phyloP scores from a whole-genome alignment of 1,140 invertebrate genomes.

The Megathymus violae region DNA sequence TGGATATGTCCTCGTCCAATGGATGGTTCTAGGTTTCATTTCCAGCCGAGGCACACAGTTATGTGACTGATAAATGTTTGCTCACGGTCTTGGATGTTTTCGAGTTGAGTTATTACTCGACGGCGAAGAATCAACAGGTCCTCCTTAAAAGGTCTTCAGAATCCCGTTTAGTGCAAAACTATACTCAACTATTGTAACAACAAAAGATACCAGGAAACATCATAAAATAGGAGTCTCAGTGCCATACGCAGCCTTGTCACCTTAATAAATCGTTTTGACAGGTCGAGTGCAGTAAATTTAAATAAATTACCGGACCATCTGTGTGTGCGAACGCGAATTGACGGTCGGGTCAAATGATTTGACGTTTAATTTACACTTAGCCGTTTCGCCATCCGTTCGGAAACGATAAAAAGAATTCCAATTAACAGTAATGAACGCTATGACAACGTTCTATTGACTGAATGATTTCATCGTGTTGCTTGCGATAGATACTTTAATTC shows the following conservation, averaged over 20 bases:
- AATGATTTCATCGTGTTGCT: not conserved
- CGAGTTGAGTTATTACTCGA: no score
- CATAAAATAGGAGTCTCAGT: no score
- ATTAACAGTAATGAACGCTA: not conserved
- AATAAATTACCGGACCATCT: conserved; percentile 34
- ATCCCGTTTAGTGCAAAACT: no score
- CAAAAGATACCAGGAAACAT: not conserved
- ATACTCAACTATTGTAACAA: no score
- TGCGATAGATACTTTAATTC: not conserved
- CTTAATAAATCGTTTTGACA: conserved; percentile 13
- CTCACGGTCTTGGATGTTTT: no score
- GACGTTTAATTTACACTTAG: conserved; percentile 55
- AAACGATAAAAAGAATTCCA: not conserved
- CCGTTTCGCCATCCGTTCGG: no score
- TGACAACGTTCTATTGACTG: not conserved
- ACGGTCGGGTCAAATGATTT: conserved; percentile 42
- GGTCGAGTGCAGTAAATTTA: conserved; percentile 1
- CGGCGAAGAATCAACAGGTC: no score
- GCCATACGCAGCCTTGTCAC: not conserved
- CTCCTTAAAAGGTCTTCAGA: no score
- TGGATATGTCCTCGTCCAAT: no score
- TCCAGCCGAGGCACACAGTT: no score
- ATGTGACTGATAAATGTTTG: no score
- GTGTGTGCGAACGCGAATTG: conserved; percentile 39
- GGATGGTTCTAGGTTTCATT: no score